Conservation (phyloP, 2,113 vertebrate genomes). For the Esox niger region DNA sequence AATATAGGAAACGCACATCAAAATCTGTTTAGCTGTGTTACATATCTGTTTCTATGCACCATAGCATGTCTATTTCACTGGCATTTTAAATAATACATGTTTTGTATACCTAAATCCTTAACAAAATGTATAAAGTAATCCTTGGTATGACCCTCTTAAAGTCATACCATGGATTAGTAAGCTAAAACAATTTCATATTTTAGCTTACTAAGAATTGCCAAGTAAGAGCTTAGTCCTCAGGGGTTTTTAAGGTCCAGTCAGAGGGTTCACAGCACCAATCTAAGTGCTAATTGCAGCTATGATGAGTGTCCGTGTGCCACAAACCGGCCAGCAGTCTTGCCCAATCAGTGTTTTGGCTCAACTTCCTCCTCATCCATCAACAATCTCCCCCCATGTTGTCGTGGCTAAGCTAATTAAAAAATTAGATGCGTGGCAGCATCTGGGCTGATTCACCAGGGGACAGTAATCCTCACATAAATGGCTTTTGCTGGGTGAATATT, state of each 20-base stretch:
- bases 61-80: too few relatives aligned
- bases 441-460: constrained; percentile 89
- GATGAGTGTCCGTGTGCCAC: constrained; percentile 90
- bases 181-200: too few relatives aligned
- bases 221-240: too few relatives aligned
- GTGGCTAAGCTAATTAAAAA: constrained; percentile 96
- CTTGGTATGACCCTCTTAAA: too few relatives aligned
- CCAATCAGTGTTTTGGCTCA: constrained; percentile 83
- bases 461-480: constrained; percentile 99
- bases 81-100: too few relatives aligned
- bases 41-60: too few relatives aligned
- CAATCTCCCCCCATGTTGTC: constrained; percentile 59
- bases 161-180: too few relatives aligned
- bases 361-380: constrained; percentile 30
- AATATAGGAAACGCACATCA: too few relatives aligned
- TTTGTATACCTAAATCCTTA: too few relatives aligned
- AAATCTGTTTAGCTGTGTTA: too few relatives aligned
- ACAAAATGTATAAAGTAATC: too few relatives aligned
- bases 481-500: constrained; percentile 87
- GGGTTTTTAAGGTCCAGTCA: constrained; percentile 92
- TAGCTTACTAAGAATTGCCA: too few relatives aligned
- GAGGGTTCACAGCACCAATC: constrained; percentile 95
- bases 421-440: constrained; percentile 96
- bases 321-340: constrained; percentile 85
- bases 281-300: constrained; percentile 98